These are phyloP conservation scores for Chloroceryle aenea DNA, from an alignment of 2,113 vertebrate species.

Conservation along the genomic window DNA sequence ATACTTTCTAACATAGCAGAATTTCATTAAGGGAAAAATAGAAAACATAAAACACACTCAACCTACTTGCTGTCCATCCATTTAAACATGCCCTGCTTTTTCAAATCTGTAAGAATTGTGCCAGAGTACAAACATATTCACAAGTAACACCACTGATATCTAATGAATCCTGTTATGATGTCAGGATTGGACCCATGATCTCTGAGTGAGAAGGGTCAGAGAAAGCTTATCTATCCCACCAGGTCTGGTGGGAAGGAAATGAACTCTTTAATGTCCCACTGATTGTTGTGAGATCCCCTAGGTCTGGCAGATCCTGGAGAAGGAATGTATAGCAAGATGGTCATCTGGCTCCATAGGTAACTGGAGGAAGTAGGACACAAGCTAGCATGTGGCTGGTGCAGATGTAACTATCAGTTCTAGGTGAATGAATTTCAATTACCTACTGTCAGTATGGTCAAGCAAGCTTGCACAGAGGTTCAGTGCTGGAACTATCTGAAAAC, in stretches of 20 bases:
- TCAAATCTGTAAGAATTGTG: background rate
- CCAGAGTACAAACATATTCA: background rate
- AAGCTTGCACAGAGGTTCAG: background rate
- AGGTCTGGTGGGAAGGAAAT: background rate
- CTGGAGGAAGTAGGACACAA: background rate
- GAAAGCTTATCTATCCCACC: background rate
- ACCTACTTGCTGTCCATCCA: background rate
- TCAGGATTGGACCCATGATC: background rate
- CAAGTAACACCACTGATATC: background rate
- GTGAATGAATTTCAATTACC: background rate
- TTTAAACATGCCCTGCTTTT: background rate
- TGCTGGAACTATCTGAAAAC: background rate
- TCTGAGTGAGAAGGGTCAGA: background rate
- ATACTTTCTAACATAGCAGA: constrained; percentile 5
- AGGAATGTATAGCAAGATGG: background rate
- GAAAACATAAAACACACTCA: background rate
- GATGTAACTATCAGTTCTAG: background rate
- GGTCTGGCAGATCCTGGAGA: background rate
- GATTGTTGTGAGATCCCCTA: background rate
- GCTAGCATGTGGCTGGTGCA: background rate
- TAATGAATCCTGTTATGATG: background rate
- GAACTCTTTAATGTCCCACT: background rate
- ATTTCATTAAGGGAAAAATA: background rate
- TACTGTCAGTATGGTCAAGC: background rate
- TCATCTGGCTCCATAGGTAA: background rate